Conservation (phyloP, 2,797 vertebrate species). For the Galaxias olidus region DNA sequence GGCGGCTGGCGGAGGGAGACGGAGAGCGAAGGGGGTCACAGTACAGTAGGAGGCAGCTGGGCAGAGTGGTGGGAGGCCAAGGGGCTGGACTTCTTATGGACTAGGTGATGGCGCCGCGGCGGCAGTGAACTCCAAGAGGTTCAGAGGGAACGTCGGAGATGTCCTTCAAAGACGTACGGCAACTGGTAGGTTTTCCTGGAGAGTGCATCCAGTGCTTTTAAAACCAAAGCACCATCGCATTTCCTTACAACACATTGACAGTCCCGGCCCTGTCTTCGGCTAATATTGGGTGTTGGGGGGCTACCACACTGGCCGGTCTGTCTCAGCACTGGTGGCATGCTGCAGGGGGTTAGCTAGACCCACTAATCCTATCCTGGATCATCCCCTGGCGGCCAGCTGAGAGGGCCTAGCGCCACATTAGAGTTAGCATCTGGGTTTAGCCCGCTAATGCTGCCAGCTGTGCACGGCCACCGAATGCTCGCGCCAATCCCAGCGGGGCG, state of each 20-base stretch:
- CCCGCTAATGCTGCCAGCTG: conserved; percentile 72
- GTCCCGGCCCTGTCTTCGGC: conserved; percentile 20
- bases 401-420: conserved; percentile 51
- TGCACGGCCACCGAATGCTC: conserved; percentile 46
- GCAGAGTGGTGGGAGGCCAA: conserved; percentile 32
- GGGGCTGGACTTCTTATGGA: conserved; percentile 46
- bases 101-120: conserved; percentile 32
- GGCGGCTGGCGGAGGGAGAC: conserved; percentile 21
- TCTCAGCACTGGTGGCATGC: conserved; percentile 42
- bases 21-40: conserved; percentile 45
- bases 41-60: conserved; percentile 21
- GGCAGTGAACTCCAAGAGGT: conserved; percentile 11
- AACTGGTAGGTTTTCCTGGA: too few species aligned
- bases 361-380: conserved; percentile 53
- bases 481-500: conserved; percentile 59
- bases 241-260: too few species aligned
- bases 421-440: conserved; percentile 67
- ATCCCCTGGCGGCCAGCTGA: conserved; percentile 47
- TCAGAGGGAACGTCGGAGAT: too few species aligned
- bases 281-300: conserved; percentile 31
- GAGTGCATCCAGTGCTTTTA: too few species aligned
- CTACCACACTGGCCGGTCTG: not conserved
- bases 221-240: too few species aligned
- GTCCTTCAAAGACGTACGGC: too few species aligned
- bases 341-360: conserved; percentile 35